Evolutionary conservation across 1,140 invertebrate genomes (phyloP), one percentile per base, ranked within the genome.

Genomic region (Drosophila tsacasi): DNA sequence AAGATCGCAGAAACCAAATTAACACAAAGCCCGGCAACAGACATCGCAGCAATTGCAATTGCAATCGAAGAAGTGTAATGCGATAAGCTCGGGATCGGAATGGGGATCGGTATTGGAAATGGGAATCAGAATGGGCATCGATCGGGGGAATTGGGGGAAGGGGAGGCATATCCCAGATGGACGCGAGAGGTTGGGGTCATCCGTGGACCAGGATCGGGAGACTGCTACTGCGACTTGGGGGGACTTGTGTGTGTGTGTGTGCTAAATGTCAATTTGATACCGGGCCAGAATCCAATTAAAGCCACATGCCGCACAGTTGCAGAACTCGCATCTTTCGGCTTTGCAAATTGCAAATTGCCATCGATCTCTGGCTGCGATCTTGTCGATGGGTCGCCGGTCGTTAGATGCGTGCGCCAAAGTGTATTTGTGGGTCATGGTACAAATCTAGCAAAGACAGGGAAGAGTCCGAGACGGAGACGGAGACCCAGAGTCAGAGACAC

Each of bases 211-310:
- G 64, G 44, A 67, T 72, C 46, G 61, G 23, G 27, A 52, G 27
- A 30, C 23, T 49, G 23, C 15, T 5, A 19, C 17, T 50, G 44
- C 21, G 13, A 23, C 19, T 12, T 6, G 10, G 25, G 49, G 25
- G 23, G 44, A 44, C 60, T 52, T 12, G 27, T 32, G 13, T 49
- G 40, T 27, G 52, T 30, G 62, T 84, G 76, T 89, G 84, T 84
- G 84, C 84, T 89, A 90, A 90, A 90, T 90, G 85, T 90, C 86
- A 90, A 82, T 90, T 90, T 90, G 85, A 82, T 90, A 79, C 60
- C 79, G 65, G 72, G 52, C 60, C 76, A 71, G 83, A 89, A 90
- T 90, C 85, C 85, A 90, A 90, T 90, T 90, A 90, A 90, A 85
- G 79, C 71, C 57, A 54, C 69, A 83, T 76, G 50, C 57, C 39